These are phyloP conservation scores for Acrobasis consociella DNA, from an alignment of 2,888 invertebrate genomes.

Conservation along the genomic window DNA sequence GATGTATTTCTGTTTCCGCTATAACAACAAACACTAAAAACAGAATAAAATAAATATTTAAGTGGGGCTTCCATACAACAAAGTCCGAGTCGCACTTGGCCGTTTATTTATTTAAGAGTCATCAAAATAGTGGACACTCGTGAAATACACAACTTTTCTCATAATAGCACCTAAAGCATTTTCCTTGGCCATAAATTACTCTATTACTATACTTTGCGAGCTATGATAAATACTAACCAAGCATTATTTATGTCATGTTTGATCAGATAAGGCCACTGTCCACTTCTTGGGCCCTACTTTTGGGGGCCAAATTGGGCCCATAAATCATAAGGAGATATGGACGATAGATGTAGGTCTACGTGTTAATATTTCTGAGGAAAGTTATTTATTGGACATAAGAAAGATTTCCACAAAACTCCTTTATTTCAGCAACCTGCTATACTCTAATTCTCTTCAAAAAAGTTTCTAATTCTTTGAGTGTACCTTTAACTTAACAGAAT, in stretches of 20 bases:
- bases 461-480: too few relatives aligned
- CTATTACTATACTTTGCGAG: constrained; percentile 64
- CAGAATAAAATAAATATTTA: too few relatives aligned
- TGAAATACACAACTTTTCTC: neutral
- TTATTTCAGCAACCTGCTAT: too few relatives aligned
- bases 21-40: too few relatives aligned
- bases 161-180: constrained; percentile 37
- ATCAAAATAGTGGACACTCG: neutral
- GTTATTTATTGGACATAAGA: neutral
- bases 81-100: too few relatives aligned
- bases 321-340: constrained; percentile 66
- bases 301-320: constrained; percentile 67
- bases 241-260: constrained; percentile 74
- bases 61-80: too few relatives aligned
- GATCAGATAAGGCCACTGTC: constrained; percentile 76
- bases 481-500: too few relatives aligned
- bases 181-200: constrained; percentile 63
- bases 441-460: too few relatives aligned
- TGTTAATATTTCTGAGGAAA: constrained; percentile 34
- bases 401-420: neutral
- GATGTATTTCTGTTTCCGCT: too few relatives aligned
- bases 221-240: constrained; percentile 74
- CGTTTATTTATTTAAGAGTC: neutral
- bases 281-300: constrained; percentile 50
- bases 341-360: constrained; percentile 46